Conservation (phyloP, 2,113 vertebrate species). For the Thamnophis sirtalis region DNA sequence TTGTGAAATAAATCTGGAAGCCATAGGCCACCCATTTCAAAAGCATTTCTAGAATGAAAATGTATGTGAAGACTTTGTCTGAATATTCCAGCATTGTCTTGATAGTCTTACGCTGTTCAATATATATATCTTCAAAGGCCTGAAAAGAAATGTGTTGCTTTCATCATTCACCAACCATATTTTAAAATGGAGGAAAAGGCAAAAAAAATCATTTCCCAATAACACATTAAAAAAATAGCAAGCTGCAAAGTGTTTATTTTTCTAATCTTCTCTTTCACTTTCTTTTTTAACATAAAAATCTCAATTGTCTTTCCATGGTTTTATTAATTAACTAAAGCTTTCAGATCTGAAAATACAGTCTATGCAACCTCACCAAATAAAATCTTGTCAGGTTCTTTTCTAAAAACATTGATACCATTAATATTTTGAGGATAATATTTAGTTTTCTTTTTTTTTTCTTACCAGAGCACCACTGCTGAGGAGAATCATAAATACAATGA, state of each 20-base stretch:
- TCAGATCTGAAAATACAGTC: neutral
- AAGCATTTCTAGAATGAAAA: conserved; percentile 98
- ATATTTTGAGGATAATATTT: neutral
- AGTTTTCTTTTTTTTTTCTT: conserved; percentile 50
- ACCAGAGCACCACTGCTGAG: conserved; percentile 96
- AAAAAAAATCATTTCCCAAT: neutral
- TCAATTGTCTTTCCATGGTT: neutral
- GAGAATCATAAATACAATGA: conserved; percentile 98
- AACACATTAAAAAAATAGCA: neutral
- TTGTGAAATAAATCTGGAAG: conserved; percentile 93
- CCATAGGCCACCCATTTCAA: conserved; percentile 98
- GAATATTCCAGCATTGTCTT: conserved; percentile 90
- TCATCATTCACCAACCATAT: neutral
- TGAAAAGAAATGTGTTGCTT: conserved; percentile 47
- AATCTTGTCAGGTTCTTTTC: neutral
- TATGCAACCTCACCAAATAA: neutral
- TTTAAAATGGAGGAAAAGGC: neutral
- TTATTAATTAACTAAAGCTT: neutral
- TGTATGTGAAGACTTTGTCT: conserved; percentile 95
- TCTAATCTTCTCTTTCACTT: neutral
- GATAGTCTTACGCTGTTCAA: conserved; percentile 83
- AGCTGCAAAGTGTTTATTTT: neutral
- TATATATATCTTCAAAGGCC: conserved; percentile 96
- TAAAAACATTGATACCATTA: neutral
- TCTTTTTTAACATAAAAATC: neutral